phyloP scores from a whole-genome alignment of 2,888 invertebrate species.

The Dynastes hyllus region DNA sequence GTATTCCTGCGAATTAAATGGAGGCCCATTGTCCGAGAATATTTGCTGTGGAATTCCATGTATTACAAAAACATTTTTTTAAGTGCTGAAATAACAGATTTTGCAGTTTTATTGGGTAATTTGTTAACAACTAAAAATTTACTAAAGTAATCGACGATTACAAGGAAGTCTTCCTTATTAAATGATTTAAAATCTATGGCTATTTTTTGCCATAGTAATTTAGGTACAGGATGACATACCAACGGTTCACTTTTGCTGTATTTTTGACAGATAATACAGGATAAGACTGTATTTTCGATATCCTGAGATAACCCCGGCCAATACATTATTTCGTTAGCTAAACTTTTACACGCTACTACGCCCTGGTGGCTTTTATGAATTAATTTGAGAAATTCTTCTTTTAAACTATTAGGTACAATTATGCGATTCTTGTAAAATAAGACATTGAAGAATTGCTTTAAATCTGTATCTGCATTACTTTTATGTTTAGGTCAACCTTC shows the following conservation, averaged over 20 bases:
- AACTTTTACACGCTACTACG: conserved; percentile 29
- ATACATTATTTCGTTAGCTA: conserved; percentile 44
- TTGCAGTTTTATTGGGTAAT: conserved; percentile 31
- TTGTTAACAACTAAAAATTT: conserved; percentile 47
- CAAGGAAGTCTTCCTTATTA: conserved; percentile 12
- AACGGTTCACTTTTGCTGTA: conserved; percentile 48
- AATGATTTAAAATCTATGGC: conserved; percentile 49
- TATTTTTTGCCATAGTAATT: conserved; percentile 51
- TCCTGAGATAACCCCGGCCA: conserved; percentile 27
- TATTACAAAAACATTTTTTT: conserved; percentile 41
- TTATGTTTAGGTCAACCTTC: conserved; percentile 48
- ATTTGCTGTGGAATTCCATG: conserved; percentile 40
- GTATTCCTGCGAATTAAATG: conserved; percentile 54
- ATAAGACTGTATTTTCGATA: conserved; percentile 38
- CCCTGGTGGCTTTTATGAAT: conserved; percentile 43
- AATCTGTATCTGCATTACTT: conserved; percentile 18
- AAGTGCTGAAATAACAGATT: conserved; percentile 22
- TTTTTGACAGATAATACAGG: conserved; percentile 43
- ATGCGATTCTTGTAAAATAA: conserved; percentile 44
- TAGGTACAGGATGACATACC: conserved; percentile 39
- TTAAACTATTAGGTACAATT: conserved; percentile 42
- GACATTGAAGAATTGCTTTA: conserved; percentile 19
- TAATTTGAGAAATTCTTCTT: conserved; percentile 41
- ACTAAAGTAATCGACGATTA: conserved; percentile 49
- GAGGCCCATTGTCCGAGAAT: conserved; percentile 56